Base-by-base conservation (phyloP, 2,113 vertebrate genomes). In the Pollachius pollachius region DNA sequence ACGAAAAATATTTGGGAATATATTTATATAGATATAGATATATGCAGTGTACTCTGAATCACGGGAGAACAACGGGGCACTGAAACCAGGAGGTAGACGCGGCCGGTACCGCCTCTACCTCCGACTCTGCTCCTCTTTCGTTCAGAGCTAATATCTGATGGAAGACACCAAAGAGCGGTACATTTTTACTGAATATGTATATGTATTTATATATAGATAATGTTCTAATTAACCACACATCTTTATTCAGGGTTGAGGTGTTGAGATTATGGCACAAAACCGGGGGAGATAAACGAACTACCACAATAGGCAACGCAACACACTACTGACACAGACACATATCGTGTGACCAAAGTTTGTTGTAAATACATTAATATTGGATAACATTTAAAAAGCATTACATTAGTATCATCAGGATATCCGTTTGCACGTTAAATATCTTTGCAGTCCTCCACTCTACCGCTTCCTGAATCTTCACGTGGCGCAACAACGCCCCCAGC, bases 261-360 rank as follows among this genome's bases (percentile, higher is more conserved):
- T 77, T 81, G 80, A 76, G 85, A 87, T 88, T 87, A 90, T 93
- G 91, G 91, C 91, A 93, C 91, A 88, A 88, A 91, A 89, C 80
- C 65, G 76, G 88, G 85, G 82, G 83, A 68, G 85, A 86, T 90
- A 92, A 81, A 87, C 81, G 9, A 71, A 86, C 87, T 89, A 90
- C 75, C 81, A 90, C 88, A 87, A 87, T 84, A 91, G 79, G 88
- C 87, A 83, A 89, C 91, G 89, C 88, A 92, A 92, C 88, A 80
- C 88, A 91, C 89, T 92, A 89, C 67, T 15, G 6, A 61, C 15
- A 61, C 18, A 82, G 68, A 91, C 75, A 85, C 85, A 81, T 86
- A 88, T 88, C 78, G 89, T 78, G 81, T 84, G 86, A 89, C 74
- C 77, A 87, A 88, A 84, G 77, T 88, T 87, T 78, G 80, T 84